Conservation (phyloP, 2,797 vertebrate genomes). For the Myotis pilosus region DNA sequence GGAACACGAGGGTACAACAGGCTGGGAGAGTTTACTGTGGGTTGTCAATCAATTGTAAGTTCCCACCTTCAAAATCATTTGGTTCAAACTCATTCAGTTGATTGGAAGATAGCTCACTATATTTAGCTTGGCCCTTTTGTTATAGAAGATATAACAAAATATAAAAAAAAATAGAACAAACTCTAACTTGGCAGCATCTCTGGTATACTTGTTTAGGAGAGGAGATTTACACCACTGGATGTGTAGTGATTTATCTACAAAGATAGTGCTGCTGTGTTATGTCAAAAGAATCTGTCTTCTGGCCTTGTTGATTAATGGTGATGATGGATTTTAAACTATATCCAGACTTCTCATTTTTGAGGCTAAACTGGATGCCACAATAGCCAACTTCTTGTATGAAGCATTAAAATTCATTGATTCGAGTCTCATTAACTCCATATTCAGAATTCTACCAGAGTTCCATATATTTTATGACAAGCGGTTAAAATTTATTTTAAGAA, state of each 20-base stretch:
- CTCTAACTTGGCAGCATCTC: background rate
- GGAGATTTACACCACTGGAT: background rate
- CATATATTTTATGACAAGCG: conserved; percentile 33
- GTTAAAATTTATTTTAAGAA: conserved; percentile 42
- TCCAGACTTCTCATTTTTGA: background rate
- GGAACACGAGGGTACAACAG: conserved; percentile 96
- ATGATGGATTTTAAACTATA: background rate
- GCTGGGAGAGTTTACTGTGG: conserved; percentile 98
- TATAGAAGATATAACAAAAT: background rate
- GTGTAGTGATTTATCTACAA: background rate
- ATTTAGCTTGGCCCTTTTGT: background rate
- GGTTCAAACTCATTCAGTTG: background rate
- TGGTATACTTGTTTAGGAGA: background rate
- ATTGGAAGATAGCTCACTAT: background rate
- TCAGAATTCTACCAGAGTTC: background rate
- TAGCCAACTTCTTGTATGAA: background rate
- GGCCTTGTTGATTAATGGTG: background rate
- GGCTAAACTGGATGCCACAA: background rate
- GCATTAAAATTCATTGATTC: background rate
- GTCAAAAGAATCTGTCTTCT: background rate
- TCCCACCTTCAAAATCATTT: background rate
- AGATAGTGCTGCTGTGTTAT: background rate
- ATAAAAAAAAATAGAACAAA: background rate
- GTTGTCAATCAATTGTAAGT: conserved; percentile 99
- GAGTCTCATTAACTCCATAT: background rate